Conservation (phyloP, 2,888 invertebrate genomes). For the Acronicta leporina region DNA sequence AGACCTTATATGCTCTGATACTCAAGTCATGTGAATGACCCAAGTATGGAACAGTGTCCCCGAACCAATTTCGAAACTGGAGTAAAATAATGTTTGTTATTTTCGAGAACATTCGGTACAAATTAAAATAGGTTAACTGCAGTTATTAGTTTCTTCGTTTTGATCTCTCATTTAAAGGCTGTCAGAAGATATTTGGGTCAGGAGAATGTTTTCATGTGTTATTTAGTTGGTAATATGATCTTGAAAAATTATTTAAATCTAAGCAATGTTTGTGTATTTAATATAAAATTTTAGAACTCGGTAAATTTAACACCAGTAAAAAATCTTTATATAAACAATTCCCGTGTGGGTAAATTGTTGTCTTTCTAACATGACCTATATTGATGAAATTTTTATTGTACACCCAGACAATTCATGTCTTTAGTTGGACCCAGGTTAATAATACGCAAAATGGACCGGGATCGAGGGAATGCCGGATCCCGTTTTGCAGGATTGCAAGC, state of each 20-base stretch:
- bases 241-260: constrained; percentile 35
- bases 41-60: constrained; percentile 14
- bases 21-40: constrained; percentile 23
- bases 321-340: too few species aligned
- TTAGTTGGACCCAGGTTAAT: too few species aligned
- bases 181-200: constrained; percentile 47
- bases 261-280: constrained; percentile 21
- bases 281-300: background rate
- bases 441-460: too few species aligned
- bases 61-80: constrained; percentile 27
- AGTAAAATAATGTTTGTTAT: constrained; percentile 27
- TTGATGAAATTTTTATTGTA: too few species aligned
- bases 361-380: too few species aligned
- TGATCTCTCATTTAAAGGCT: constrained; percentile 32
- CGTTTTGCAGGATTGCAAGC: too few species aligned
- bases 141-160: constrained; percentile 29
- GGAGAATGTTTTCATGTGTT: constrained; percentile 36
- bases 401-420: too few species aligned
- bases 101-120: constrained; percentile 16
- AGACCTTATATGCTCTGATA: constrained; percentile 6
- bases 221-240: constrained; percentile 6
- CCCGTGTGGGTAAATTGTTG: too few species aligned
- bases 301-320: background rate
- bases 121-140: constrained; percentile 42
- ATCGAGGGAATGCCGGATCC: too few species aligned